Conservation (phyloP, 2,888 invertebrate genomes). For the Aleiodes testaceus region DNA sequence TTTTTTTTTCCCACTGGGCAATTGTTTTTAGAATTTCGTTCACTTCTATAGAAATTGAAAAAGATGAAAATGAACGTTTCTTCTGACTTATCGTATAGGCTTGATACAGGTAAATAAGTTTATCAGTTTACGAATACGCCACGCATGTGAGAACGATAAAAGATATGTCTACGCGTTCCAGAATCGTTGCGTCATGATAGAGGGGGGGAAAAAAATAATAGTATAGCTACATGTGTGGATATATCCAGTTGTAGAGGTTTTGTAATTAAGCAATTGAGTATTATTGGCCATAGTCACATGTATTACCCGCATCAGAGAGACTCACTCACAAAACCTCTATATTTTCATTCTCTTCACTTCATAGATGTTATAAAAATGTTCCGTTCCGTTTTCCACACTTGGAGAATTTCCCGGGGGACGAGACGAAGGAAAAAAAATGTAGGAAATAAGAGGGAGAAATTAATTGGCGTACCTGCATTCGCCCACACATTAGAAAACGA, state of each 20-base stretch:
- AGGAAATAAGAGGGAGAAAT: background rate
- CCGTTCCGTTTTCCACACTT: conserved; percentile 2
- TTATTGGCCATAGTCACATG: conserved; percentile 34
- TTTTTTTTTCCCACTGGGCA: background rate
- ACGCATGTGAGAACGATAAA: conserved; percentile 27
- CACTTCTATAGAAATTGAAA: background rate
- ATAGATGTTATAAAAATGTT: conserved; percentile 13
- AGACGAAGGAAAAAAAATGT: background rate
- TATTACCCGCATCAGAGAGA: conserved; percentile 40
- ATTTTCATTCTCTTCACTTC: conserved; percentile 1
- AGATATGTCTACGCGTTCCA: conserved; percentile 10
- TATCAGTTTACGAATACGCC: conserved; percentile 17
- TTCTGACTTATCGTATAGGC: background rate
- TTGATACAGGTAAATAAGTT: conserved; percentile 22
- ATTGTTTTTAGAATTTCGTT: background rate
- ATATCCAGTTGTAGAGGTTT: conserved; percentile 23
- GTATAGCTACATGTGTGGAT: background rate
- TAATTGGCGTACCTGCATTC: conserved; percentile 29
- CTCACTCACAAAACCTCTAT: conserved; percentile 1
- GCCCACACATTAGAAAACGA: conserved; percentile 18
- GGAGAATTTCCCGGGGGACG: conserved; percentile 23
- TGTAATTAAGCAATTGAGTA: conserved; percentile 43
- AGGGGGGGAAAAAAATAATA: background rate
- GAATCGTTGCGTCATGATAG: conserved; percentile 34
- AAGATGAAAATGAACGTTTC: background rate